Evolutionary conservation across 30 jellyfish, hydroid and myxozoan genomes (phyloP), one percentile per base, ranked within the genome.

Genomic region (Aurelia sp.): DNA sequence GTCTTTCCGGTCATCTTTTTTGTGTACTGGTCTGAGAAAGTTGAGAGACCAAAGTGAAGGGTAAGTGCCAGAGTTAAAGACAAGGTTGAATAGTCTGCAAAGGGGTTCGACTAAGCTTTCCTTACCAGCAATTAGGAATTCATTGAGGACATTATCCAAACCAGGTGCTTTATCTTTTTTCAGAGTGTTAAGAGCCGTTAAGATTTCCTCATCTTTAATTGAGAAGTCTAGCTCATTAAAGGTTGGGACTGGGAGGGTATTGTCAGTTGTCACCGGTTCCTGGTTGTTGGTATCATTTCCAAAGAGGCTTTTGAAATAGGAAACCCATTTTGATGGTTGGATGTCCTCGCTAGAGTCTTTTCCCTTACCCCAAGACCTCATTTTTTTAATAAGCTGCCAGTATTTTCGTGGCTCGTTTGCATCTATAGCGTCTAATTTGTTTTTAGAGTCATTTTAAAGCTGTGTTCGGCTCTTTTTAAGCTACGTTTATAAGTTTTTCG

Each of bases 41-140:
- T 70, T 70, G 60, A 70, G 17, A 15, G 81, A 70, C 81, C 81
- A 70, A 4, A 40, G 30, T 20, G 81, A 17, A 24, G 81, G 81
- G 81, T 70, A 70, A 27, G 52, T 65, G n/a, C 18, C 47, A 2
- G 76, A 65, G 76, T 22, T 65, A 65, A 11, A 65, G 47, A 65
- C 52, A 8, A 20, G 76, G 76, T 65, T 65, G 30, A 65, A 65
- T 22, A 65, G 5, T 31, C 0, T 18, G 76, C 76, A 65, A 31
- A 65, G 47, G 6, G 76, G 76, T 30, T 65, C 3, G 8, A 8
- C 16, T 30, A 22, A 16, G 76, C 40, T 22, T 19, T 65, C 76
- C 76, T 65, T 65, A 8, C 76, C 47, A 65, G 76, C 47, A 31
- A 65, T 65, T 22, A 65, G 47, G 76, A 65, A 65, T 65, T 65